A percentile compares a stretch with the other conserved stretches of the same genome.
Evolutionary conservation across 2,113 vertebrate species (phyloP).

Genomic region (Brienomyrus longianalis): DNA sequence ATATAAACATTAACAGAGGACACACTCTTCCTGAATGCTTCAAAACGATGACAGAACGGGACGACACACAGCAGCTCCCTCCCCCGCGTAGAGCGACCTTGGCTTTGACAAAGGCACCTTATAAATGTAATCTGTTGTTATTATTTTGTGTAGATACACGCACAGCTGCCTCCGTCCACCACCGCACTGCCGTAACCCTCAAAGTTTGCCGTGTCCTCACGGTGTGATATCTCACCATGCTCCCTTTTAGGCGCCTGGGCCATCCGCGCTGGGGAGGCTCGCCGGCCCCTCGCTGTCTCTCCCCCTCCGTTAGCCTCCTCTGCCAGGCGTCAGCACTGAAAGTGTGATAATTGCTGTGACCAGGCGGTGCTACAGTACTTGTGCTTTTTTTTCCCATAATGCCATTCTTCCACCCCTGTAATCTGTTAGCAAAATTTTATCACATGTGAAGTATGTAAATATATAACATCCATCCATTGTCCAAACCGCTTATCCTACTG

Average conservation of each 20-base stretch:
- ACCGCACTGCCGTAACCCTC: neutral
- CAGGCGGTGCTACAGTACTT: neutral
- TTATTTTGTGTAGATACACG: neutral
- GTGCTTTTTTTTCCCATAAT: neutral
- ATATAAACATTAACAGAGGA: neutral
- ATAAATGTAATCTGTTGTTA: neutral
- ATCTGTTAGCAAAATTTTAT: neutral
- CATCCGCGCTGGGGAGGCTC: neutral
- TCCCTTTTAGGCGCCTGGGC: neutral
- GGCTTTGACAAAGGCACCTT: neutral
- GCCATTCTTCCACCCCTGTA: neutral
- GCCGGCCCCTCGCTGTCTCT: neutral
- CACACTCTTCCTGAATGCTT: neutral
- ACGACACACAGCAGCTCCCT: neutral
- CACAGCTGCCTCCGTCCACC: neutral
- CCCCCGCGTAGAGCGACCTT: neutral
- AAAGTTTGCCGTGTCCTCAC: neutral
- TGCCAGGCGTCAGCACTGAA: neutral
- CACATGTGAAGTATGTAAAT: neutral
- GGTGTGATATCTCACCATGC: neutral
- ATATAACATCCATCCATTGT: neutral
- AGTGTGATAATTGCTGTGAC: neutral
- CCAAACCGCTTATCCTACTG: too few species aligned
- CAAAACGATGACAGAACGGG: neutral
- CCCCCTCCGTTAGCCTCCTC: neutral